phyloP scores from a whole-genome alignment of 2,113 vertebrate species.

The Agapornis roseicollis region DNA sequence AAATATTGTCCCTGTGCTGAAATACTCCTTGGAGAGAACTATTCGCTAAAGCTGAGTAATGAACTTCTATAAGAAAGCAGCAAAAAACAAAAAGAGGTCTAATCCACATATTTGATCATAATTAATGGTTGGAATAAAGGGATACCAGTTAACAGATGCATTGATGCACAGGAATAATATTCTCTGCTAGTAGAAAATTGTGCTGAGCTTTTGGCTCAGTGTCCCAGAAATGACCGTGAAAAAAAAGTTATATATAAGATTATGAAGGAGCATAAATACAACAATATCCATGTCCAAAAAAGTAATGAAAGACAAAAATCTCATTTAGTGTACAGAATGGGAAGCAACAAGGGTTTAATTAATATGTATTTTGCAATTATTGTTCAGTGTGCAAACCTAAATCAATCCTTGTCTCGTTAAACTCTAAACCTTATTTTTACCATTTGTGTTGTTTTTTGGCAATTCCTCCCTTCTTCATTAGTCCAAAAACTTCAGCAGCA shows the following conservation, averaged over 20 bases:
- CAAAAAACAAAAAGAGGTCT: not conserved
- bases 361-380: not conserved
- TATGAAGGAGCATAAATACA: not conserved
- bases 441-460: not conserved
- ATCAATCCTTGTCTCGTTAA: not conserved
- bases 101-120: not conserved
- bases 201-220: not conserved
- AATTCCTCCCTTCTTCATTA: not conserved
- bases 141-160: not conserved
- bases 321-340: not conserved
- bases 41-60: not conserved
- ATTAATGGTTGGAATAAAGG: not conserved
- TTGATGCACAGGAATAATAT: not conserved
- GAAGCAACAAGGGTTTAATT: not conserved
- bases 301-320: not conserved
- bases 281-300: not conserved
- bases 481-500: not conserved
- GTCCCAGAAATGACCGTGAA: not conserved
- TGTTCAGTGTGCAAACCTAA: not conserved
- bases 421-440: not conserved
- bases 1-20: not conserved
- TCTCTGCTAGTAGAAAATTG: not conserved
- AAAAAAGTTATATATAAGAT: not conserved
- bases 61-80: not conserved
- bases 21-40: not conserved